Percentiles rank a stretch among this genome's conserved stretches.
These are phyloP conservation scores for Ischnus inquisitorius DNA, from an alignment of 2,888 invertebrate species.

Conservation along the genomic window DNA sequence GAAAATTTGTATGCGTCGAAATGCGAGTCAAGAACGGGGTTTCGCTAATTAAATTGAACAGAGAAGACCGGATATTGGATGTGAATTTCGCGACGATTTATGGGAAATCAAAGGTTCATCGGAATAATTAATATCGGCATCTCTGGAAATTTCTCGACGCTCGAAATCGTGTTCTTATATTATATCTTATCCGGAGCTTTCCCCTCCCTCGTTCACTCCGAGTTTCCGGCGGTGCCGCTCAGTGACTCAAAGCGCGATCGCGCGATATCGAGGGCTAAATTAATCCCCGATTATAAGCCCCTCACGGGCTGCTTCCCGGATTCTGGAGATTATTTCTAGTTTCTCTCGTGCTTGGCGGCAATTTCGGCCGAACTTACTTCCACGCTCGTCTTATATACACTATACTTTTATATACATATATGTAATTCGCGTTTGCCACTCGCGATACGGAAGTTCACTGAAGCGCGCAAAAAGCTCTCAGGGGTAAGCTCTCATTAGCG, in stretches of 20 bases:
- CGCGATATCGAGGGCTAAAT: constrained; percentile 69
- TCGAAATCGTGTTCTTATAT: constrained; percentile 57
- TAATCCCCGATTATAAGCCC: constrained; percentile 71
- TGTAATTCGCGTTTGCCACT: not conserved
- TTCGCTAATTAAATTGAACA: not conserved
- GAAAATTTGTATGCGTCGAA: not conserved
- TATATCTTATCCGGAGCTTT: constrained; percentile 19
- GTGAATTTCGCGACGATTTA: constrained; percentile 38
- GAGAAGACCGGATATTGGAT: not conserved
- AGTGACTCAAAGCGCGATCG: constrained; percentile 31
- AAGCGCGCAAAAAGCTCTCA: not conserved
- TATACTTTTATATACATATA: not conserved
- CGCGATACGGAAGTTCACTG: constrained; percentile 27
- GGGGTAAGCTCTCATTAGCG: constrained; percentile 51
- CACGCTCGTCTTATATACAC: constrained; percentile 1
- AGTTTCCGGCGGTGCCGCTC: not conserved
- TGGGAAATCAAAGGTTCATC: constrained; percentile 50
- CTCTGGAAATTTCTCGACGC: constrained; percentile 44
- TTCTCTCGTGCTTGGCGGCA: constrained; percentile 50
- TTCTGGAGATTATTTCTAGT: constrained; percentile 64
- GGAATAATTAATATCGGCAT: constrained; percentile 60
- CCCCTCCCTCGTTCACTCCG: not conserved
- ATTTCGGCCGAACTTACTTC: constrained; percentile 50
- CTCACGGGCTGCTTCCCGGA: constrained; percentile 16
- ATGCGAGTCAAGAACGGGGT: not conserved